Conservation (phyloP, 2,888 invertebrate genomes). For the Apodemia mormo region DNA sequence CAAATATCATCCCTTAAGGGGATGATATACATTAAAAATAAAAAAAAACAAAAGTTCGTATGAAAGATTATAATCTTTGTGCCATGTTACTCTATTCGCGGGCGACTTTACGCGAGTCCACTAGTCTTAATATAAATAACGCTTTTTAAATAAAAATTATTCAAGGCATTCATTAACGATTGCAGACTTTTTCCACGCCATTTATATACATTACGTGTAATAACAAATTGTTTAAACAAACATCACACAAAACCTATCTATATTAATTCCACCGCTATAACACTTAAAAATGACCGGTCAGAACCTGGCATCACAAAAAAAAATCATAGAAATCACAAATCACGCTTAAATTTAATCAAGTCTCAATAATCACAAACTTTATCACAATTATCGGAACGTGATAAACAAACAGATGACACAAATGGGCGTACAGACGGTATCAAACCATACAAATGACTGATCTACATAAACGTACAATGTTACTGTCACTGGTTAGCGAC, state of each 20-base stretch:
- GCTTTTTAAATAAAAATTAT: too few species aligned
- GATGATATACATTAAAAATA: too few species aligned
- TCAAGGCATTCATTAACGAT: too few species aligned
- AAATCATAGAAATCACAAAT: neutral
- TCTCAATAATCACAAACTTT: neutral
- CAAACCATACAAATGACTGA: slow-evolving; percentile 6
- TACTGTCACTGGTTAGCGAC: neutral
- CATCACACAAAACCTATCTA: neutral
- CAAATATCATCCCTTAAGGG: too few species aligned
- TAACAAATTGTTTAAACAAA: slow-evolving; percentile 1
- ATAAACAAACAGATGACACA: slow-evolving; percentile 2
- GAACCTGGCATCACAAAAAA: neutral
- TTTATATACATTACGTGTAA: neutral
- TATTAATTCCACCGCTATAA: neutral
- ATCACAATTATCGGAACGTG: neutral
- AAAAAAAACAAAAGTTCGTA: too few species aligned
- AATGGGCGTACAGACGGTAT: slow-evolving; percentile 7
- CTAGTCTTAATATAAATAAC: too few species aligned
- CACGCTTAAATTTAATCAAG: neutral
- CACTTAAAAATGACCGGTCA: neutral
- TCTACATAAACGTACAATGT: neutral
- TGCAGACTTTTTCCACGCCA: neutral
- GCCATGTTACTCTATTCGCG: too few species aligned
- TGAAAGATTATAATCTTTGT: too few species aligned
- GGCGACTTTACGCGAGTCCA: too few species aligned